Conservation (phyloP, 1,140 invertebrate genomes). For the Formica selysi region DNA sequence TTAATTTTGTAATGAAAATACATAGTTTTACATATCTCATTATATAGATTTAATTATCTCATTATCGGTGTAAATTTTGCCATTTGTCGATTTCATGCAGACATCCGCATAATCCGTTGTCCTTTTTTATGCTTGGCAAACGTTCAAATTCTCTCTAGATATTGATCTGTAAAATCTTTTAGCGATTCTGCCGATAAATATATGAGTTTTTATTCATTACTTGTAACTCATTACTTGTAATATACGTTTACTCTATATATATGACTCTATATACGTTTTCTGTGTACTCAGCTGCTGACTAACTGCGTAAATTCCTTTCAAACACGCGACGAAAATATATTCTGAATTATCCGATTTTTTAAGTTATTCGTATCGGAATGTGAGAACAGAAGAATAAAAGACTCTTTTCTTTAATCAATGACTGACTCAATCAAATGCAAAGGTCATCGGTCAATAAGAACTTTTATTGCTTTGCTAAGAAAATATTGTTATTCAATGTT, state of each 20-base stretch:
- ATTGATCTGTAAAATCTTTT: neutral
- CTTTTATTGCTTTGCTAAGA: neutral
- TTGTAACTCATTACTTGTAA: conserved; percentile 8
- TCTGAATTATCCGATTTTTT: neutral
- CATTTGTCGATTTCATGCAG: neutral
- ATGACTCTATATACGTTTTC: conserved; percentile 25
- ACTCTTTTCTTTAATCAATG: neutral
- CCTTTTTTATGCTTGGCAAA: neutral
- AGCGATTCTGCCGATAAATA: neutral
- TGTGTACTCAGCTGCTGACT: conserved; percentile 49
- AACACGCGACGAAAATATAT: neutral
- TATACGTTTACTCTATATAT: too few relatives aligned
- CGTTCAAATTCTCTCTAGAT: neutral
- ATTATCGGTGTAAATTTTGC: neutral
- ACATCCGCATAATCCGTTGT: neutral
- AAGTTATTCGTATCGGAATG: neutral
- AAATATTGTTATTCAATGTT: too few relatives aligned
- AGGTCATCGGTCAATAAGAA: neutral
- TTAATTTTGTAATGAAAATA: neutral
- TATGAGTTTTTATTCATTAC: conserved; percentile 30
- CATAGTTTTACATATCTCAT: neutral
- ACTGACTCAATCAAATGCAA: neutral
- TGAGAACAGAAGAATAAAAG: neutral
- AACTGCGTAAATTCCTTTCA: conserved; percentile 30
- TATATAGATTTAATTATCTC: neutral